phyloP scores from a whole-genome alignment of 2,888 invertebrate genomes.

The Psylliodes chrysocephalus region DNA sequence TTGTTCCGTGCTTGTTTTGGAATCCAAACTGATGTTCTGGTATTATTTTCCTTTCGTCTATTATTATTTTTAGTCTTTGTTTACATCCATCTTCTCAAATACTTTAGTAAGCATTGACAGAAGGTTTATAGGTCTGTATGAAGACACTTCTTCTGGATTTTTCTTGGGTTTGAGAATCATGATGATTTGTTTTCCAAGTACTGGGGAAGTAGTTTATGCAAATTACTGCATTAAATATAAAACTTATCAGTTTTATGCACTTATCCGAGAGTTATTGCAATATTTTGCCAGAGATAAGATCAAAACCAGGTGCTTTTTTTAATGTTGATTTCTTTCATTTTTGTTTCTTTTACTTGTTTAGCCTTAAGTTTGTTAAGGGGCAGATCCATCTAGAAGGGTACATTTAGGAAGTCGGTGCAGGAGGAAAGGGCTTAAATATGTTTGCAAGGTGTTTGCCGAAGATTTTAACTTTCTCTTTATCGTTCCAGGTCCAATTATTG shows the following conservation, averaged over 20 bases:
- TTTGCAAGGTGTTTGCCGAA: conserved; percentile 24
- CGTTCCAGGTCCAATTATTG: conserved; percentile 13
- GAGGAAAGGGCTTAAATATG: conserved; percentile 12
- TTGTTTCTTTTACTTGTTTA: conserved; percentile 13
- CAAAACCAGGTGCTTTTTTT: conserved; percentile 16
- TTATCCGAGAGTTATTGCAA: conserved; percentile 20
- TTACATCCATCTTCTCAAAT: too few relatives aligned
- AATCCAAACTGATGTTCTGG: conserved; percentile 7
- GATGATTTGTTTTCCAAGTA: neutral
- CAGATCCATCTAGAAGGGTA: conserved; percentile 8
- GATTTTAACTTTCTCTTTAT: conserved; percentile 11
- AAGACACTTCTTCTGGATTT: neutral
- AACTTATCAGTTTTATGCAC: conserved; percentile 13
- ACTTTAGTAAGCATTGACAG: neutral
- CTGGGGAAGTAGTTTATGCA: neutral
- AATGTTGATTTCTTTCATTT: conserved; percentile 16
- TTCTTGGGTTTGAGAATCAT: neutral
- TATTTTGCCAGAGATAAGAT: conserved; percentile 14
- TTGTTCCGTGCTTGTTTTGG: conserved; percentile 9
- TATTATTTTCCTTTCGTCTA: conserved; percentile 1
- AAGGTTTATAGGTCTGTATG: neutral
- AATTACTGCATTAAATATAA: conserved; percentile 21
- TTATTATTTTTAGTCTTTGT: conserved; percentile 12
- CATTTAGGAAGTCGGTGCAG: conserved; percentile 7
- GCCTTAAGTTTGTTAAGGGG: conserved; percentile 1